phyloP scores from a whole-genome alignment of 2,113 vertebrate species.

The Paedocypris sp. region DNA sequence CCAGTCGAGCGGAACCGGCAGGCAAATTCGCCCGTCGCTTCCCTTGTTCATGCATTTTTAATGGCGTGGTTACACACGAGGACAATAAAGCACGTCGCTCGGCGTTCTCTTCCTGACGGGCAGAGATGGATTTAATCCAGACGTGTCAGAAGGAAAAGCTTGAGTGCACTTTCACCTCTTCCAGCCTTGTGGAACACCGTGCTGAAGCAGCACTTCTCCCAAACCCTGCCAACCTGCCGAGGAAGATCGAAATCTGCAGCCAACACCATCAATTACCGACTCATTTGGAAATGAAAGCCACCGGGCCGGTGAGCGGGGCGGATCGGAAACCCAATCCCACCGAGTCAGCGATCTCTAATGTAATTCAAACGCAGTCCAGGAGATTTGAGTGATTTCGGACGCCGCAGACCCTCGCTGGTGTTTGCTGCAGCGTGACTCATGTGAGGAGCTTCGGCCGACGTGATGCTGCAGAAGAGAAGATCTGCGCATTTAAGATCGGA shows the following conservation, averaged over 20 bases:
- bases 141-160: too few species aligned
- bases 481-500: too few species aligned
- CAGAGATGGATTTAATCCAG: neutral
- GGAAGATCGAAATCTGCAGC: neutral
- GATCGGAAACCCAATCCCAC: slow-evolving; percentile 8
- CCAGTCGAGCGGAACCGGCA: neutral
- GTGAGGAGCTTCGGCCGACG: neutral
- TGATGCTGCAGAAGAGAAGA: neutral
- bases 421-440: slow-evolving; percentile 1
- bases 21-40: neutral
- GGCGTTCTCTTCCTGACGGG: neutral
- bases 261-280: neutral
- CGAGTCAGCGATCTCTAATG: slow-evolving; percentile 15
- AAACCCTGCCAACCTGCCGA: neutral
- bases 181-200: too few species aligned
- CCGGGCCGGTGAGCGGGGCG: neutral
- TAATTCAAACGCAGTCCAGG: neutral
- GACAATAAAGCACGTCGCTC: neutral
- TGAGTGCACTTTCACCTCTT: too few species aligned
- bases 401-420: neutral
- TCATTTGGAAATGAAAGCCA: slow-evolving; percentile 3
- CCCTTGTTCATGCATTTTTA: slow-evolving; percentile 15
- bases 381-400: neutral
- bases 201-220: too few species aligned
- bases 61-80: neutral